Percentiles rank a stretch among this genome's conserved stretches.
These are phyloP conservation scores for Rhodophaea formosa DNA, from an alignment of 2,888 invertebrate genomes.

Conservation along the genomic window DNA sequence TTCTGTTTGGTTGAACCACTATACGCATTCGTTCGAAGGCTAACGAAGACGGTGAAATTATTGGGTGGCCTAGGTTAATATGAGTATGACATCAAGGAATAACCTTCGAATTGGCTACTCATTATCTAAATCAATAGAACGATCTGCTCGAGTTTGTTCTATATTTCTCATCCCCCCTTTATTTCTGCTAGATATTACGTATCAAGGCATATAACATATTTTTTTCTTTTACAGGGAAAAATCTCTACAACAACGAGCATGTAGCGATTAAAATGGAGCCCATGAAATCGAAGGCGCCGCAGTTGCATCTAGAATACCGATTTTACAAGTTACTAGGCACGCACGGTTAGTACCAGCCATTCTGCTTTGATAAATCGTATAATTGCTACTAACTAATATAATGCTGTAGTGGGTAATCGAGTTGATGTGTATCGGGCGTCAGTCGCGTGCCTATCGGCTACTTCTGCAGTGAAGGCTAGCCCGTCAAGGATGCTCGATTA, in stretches of 20 bases:
- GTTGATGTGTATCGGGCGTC: slow-evolving; percentile 3
- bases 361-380: slow-evolving; percentile 30
- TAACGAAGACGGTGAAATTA: too few relatives aligned
- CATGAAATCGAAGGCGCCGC: slow-evolving; percentile 99
- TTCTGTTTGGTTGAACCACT: too few relatives aligned
- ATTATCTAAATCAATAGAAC: too few relatives aligned
- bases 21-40: too few relatives aligned
- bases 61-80: too few relatives aligned
- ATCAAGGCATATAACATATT: not conserved
- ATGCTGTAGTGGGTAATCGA: slow-evolving; percentile 23
- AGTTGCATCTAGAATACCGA: slow-evolving; percentile 99
- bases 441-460: slow-evolving; percentile 16
- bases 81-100: too few relatives aligned
- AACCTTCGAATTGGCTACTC: too few relatives aligned
- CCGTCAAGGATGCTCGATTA: slow-evolving; percentile 14
- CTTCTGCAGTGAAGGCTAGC: slow-evolving; percentile 7
- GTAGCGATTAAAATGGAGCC: slow-evolving; percentile 99
- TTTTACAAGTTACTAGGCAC: slow-evolving; percentile 99
- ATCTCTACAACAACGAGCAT: slow-evolving; percentile 99
- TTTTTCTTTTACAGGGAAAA: slow-evolving; percentile 91
- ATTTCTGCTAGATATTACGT: too few relatives aligned
- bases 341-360: slow-evolving; percentile 86
- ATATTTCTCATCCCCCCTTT: too few relatives aligned
- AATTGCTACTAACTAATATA: slow-evolving; percentile 26
- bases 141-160: too few relatives aligned